phyloP scores from a whole-genome alignment of 1,140 invertebrate genomes.

The Drosophila subobscura region DNA sequence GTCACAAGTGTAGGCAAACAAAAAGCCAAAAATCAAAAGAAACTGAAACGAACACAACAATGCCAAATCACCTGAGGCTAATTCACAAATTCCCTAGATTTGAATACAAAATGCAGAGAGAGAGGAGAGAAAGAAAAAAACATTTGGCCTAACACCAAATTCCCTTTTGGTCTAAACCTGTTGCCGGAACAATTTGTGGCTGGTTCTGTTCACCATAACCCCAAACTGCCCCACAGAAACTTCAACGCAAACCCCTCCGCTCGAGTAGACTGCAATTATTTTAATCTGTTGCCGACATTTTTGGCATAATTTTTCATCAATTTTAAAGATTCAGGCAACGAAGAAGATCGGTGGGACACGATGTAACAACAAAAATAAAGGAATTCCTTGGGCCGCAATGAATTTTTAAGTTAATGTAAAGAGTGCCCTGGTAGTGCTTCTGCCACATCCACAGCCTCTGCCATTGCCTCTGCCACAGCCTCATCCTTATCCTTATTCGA shows the following conservation, averaged over 20 bases:
- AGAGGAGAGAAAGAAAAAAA: constrained; percentile 23
- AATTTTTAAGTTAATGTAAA: constrained; percentile 81
- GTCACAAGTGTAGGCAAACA: constrained; percentile 28
- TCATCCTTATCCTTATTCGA: neutral
- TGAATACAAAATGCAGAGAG: constrained; percentile 62
- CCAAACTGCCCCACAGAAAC: neutral
- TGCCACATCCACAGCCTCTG: neutral
- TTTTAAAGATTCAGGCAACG: constrained; percentile 37
- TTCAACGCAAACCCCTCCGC: neutral
- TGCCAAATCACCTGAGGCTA: constrained; percentile 68
- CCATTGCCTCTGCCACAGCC: neutral
- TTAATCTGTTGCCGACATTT: constrained; percentile 76
- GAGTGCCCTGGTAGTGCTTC: constrained; percentile 34
- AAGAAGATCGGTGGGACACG: constrained; percentile 18
- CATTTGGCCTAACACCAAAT: constrained; percentile 49
- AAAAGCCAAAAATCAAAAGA: constrained; percentile 1
- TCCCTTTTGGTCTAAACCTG: constrained; percentile 68
- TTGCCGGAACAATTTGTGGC: constrained; percentile 63
- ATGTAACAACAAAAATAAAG: constrained; percentile 61
- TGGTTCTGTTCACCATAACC: constrained; percentile 23
- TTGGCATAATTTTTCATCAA: constrained; percentile 76
- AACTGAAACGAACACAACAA: constrained; percentile 44
- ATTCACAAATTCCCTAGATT: constrained; percentile 68
- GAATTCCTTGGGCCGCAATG: constrained; percentile 74
- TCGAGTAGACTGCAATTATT: constrained; percentile 66